Conservation (phyloP, 2,797 vertebrate species). For the Ispidina lecontei region DNA sequence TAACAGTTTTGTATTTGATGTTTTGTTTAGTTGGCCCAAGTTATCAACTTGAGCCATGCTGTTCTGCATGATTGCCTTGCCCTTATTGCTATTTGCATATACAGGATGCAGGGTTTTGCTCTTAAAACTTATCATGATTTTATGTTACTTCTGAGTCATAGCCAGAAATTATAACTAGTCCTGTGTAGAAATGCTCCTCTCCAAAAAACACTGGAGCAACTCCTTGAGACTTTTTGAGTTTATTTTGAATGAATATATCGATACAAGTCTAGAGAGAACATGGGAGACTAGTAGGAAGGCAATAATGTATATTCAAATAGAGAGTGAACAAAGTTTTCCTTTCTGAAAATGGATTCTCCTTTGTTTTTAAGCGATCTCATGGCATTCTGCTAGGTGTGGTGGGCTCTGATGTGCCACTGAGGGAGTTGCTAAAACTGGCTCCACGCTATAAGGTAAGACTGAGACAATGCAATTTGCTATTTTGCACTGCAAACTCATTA, state of each 20-base stretch:
- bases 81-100: neutral
- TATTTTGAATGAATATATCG: neutral
- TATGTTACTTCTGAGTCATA: neutral
- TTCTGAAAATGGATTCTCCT: conserved; percentile 18
- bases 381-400: conserved; percentile 95
- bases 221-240: neutral
- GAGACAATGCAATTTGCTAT: neutral
- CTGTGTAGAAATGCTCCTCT: neutral
- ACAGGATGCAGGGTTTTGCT: neutral
- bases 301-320: neutral
- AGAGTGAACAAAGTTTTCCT: neutral
- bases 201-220: neutral
- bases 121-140: neutral
- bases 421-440: conserved; percentile 91
- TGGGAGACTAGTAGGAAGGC: neutral
- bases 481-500: neutral
- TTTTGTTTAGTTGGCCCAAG: neutral
- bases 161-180: neutral
- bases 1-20: neutral
- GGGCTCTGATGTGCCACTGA: conserved; percentile 92
- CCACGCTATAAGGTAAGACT: conserved; percentile 90
- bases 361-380: conserved; percentile 85
- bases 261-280: neutral
- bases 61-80: neutral
- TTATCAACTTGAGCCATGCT: accelerated